Percentiles rank a stretch among this genome's conserved stretches.
phyloP scores from a whole-genome alignment of 2,888 invertebrate species.

The Pteria penguin region DNA sequence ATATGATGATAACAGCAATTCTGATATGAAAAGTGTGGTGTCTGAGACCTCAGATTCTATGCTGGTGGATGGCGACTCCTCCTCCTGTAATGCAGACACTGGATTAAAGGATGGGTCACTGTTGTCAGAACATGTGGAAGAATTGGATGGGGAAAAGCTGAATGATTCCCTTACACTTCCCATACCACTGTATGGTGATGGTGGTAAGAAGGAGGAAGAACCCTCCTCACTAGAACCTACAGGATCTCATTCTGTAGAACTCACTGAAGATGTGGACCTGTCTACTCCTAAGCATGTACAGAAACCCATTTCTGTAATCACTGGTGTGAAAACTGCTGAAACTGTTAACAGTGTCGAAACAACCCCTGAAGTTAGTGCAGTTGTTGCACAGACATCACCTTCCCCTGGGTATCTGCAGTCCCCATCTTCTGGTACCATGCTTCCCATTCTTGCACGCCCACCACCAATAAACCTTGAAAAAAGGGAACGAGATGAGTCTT shows the following conservation, averaged over 20 bases:
- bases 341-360: not conserved
- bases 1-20: constrained; percentile 23
- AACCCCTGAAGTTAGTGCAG: constrained; percentile 3
- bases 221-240: too few relatives aligned
- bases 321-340: not conserved
- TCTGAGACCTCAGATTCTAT: constrained; percentile 17
- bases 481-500: constrained; percentile 82
- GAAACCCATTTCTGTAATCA: not conserved
- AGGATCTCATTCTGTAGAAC: too few relatives aligned
- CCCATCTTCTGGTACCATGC: constrained; percentile 28
- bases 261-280: not conserved
- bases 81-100: constrained; percentile 23
- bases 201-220: not conserved
- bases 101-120: constrained; percentile 38
- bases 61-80: constrained; percentile 14
- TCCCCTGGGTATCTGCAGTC: not conserved
- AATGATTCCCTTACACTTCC: constrained; percentile 70
- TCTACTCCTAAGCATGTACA: not conserved
- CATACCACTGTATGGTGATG: constrained; percentile 50
- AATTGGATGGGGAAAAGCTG: constrained; percentile 56
- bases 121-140: constrained; percentile 16
- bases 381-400: constrained; percentile 13
- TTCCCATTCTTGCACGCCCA: constrained; percentile 48
- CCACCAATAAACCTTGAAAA: constrained; percentile 60
- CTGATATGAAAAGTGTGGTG: constrained; percentile 13